Percentiles rank a stretch among this genome's conserved stretches.
Evolutionary conservation across 2,797 vertebrate species (phyloP).

Genomic region (Natrix natrix): DNA sequence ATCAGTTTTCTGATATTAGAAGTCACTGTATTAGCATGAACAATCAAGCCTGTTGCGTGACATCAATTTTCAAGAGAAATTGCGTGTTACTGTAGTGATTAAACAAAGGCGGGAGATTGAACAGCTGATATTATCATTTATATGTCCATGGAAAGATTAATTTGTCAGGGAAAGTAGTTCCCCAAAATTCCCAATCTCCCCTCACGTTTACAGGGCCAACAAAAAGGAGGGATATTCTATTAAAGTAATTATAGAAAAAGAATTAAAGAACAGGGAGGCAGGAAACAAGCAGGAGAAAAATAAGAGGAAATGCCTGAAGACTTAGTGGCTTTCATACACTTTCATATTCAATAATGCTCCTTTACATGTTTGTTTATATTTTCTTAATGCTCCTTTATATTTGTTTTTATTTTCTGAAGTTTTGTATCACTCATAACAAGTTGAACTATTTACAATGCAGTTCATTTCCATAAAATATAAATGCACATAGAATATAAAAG

Average conservation of each 20-base stretch:
- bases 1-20: not conserved
- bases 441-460: not conserved
- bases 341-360: not conserved
- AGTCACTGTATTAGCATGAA: not conserved
- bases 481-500: not conserved
- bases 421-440: not conserved
- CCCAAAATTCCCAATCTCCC: not conserved
- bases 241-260: not conserved
- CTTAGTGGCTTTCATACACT: not conserved
- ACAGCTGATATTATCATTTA: not conserved
- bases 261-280: not conserved
- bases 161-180: not conserved
- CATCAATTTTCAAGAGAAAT: not conserved
- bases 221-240: not conserved
- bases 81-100: not conserved
- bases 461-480: not conserved
- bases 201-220: not conserved
- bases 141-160: not conserved
- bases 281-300: not conserved
- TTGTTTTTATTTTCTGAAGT: not conserved
- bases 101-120: not conserved
- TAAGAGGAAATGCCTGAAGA: not conserved
- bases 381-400: not conserved
- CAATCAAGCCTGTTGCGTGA: not conserved
- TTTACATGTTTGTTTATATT: not conserved